Conservation (phyloP, 2,888 invertebrate genomes). For the Trissolcus japonicus region DNA sequence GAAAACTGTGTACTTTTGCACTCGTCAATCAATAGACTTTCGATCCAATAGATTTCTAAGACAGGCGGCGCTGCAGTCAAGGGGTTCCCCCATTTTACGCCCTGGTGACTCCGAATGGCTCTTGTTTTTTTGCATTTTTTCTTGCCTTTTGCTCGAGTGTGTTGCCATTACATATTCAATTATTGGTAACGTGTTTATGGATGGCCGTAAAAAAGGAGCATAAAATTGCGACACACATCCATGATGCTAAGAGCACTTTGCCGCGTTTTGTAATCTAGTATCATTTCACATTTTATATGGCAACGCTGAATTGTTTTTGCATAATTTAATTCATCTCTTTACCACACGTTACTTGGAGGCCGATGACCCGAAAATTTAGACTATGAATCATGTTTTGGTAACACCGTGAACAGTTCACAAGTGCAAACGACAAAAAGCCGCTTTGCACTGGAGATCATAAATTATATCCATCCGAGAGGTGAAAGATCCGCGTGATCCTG, state of each 20-base stretch:
- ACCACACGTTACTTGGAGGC: no score
- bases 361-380: conserved; percentile 6
- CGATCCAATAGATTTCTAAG: no score
- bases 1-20: neutral
- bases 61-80: no score
- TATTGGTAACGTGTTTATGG: neutral
- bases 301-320: conserved; percentile 27
- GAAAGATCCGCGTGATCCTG: conserved; percentile 16
- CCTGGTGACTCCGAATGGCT: no score
- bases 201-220: neutral
- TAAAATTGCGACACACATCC: no score
- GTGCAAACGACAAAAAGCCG: conserved; percentile 32
- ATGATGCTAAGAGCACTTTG: neutral
- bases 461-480: conserved; percentile 12
- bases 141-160: no score
- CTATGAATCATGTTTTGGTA: conserved; percentile 24
- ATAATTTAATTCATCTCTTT: conserved; percentile 25
- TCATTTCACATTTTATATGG: conserved; percentile 16
- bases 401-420: neutral
- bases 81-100: no score
- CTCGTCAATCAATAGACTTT: no score
- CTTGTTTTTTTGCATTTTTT: no score
- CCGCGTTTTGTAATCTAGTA: neutral
- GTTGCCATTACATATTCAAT: no score
- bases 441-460: conserved; percentile 21